phyloP scores from a whole-genome alignment of 2,888 invertebrate genomes.

The Eucera pruinosa region DNA sequence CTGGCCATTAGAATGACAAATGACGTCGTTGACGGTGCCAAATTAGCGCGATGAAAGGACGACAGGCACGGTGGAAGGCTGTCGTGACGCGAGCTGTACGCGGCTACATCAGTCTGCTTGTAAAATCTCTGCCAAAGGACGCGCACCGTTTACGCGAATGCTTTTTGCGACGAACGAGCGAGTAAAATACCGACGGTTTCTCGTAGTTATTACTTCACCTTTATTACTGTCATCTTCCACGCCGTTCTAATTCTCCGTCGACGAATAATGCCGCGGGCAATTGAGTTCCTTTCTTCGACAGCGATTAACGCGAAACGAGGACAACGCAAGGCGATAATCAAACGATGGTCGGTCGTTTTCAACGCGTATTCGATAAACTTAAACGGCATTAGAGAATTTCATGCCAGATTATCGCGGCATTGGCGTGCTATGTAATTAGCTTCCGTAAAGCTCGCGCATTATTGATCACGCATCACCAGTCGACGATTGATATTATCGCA shows the following conservation, averaged over 20 bases:
- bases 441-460: slow-evolving; percentile 20
- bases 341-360: slow-evolving; percentile 20
- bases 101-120: slow-evolving; percentile 56
- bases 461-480: slow-evolving; percentile 22
- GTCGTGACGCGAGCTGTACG: slow-evolving; percentile 50
- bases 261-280: not conserved
- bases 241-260: slow-evolving; percentile 15
- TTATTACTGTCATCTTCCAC: slow-evolving; percentile 14
- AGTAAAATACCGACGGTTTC: slow-evolving; percentile 17
- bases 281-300: not conserved
- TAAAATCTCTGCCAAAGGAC: slow-evolving; percentile 52
- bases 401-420: slow-evolving; percentile 53
- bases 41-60: slow-evolving; percentile 81
- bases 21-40: slow-evolving; percentile 82
- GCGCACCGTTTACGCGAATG: slow-evolving; percentile 11
- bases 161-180: slow-evolving; percentile 9
- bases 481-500: slow-evolving; percentile 15
- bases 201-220: slow-evolving; percentile 16
- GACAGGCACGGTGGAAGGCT: slow-evolving; percentile 56
- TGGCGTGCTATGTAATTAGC: slow-evolving; percentile 64
- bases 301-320: not conserved
- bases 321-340: slow-evolving; percentile 22
- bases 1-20: slow-evolving; percentile 83
- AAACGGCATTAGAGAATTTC: slow-evolving; percentile 46
- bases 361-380: slow-evolving; percentile 51